Evolutionary conservation across 2,113 vertebrate genomes (phyloP).

Genomic region (Grallaria varia): DNA sequence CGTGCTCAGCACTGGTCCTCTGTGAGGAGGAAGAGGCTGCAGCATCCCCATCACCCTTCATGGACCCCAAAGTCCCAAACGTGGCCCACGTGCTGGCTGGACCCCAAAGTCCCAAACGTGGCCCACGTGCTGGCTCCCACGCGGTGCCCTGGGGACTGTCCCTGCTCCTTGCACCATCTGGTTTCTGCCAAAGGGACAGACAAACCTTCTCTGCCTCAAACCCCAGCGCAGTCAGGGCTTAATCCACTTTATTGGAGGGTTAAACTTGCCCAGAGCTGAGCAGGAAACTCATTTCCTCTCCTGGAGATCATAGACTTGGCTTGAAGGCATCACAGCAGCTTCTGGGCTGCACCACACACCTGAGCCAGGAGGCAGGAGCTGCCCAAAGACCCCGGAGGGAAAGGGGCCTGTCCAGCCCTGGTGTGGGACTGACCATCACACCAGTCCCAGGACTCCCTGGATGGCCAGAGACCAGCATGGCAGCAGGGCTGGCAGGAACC

Average conservation of each 20-base stretch:
- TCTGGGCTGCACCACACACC: background rate
- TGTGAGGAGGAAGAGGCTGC: no score
- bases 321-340: background rate
- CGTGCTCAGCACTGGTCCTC: no score
- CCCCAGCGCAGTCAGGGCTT: fast-evolving
- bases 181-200: background rate
- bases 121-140: fast-evolving
- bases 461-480: background rate
- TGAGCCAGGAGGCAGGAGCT: background rate
- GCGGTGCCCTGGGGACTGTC: background rate
- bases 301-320: background rate
- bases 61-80: no score
- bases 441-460: fast-evolving
- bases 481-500: background rate
- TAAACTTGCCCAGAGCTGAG: background rate
- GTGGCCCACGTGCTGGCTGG: no score
- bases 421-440: background rate
- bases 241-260: background rate
- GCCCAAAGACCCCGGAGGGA: background rate
- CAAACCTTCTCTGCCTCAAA: background rate
- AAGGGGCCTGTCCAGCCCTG: background rate
- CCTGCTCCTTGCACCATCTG: background rate
- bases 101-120: background rate
- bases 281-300: background rate
- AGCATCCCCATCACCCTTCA: fast-evolving